These are phyloP conservation scores for Anguilla marmorata DNA, from an alignment of 2,797 vertebrate genomes.

Conservation along the genomic window DNA sequence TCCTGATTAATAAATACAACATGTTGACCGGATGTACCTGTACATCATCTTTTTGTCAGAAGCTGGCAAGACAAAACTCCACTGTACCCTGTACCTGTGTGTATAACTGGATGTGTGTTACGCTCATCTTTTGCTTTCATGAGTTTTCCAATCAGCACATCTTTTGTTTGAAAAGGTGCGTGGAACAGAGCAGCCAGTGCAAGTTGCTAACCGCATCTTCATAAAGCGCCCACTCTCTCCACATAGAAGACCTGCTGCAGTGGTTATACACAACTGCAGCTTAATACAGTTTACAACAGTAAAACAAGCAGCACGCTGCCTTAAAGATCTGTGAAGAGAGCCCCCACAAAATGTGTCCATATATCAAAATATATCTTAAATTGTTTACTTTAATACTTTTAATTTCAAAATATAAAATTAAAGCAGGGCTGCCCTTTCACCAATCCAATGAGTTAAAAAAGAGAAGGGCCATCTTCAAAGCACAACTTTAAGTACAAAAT, in stretches of 20 bases:
- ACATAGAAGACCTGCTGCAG: background rate
- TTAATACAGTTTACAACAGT: background rate
- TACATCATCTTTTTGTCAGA: background rate
- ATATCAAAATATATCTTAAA: background rate
- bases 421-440: background rate
- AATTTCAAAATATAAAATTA: background rate
- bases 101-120: background rate
- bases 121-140: background rate
- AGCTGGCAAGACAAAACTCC: background rate
- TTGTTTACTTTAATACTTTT: background rate
- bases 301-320: background rate
- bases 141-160: background rate
- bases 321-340: background rate
- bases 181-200: background rate
- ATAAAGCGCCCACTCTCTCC: background rate
- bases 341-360: background rate
- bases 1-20: background rate
- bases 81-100: background rate
- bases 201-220: background rate
- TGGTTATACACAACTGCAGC: background rate
- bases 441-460: background rate
- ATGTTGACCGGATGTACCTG: background rate
- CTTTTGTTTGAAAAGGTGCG: background rate
- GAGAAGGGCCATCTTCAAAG: background rate
- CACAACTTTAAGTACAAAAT: background rate